Base-by-base conservation (phyloP, 2,797 vertebrate species). In the Monodelphis domestica region DNA sequence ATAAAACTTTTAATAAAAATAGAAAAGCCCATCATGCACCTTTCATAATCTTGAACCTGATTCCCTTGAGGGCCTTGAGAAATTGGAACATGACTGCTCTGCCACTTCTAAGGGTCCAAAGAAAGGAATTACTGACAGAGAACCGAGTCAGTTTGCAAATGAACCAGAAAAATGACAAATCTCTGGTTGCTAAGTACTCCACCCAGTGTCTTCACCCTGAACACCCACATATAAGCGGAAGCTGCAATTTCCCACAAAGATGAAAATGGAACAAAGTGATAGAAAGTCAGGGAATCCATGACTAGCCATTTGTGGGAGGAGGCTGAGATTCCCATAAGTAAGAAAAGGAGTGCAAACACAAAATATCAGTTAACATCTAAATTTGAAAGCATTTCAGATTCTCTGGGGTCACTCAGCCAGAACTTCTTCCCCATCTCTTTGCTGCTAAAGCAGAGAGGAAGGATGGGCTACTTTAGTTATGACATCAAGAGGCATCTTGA, bases 111-210 rank as follows among this genome's bases (percentile, higher is more conserved):
- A 95, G 78, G 89, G 92, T 78, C 11, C 0, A 55, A 87, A 52
- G 93, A 91, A 94, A 93, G 89, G 78, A 96, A 95, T 90, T 96
- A 50, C 90, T 94, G 70, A 70, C 57, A 52, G 33, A 17, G 54
- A 51, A 90, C 84, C 94, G 95, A 97, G 95, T 87, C 95, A 95
- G 96, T 95, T 96, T 97, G 52, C 90, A 91, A 90, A 97, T 90
- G 90, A 87, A 54, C 88, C 94, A 96, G 94, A 94, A 91, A 96
- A 92, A 95, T 88, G 95, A 51, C 87, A 52, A 3, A 95, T 93
- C 56, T 70, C 89, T n/a, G 1, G 0, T 59, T 78, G 51, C 4
- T 28, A 78, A 93, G 94, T 94, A 91, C 90, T 21, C 94, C 91
- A 89, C 90, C 90, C 89, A 50, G 45, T 17, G 50, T 21, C 91